phyloP scores from a whole-genome alignment of 2,113 vertebrate species.

The Sinosuthora webbiana region DNA sequence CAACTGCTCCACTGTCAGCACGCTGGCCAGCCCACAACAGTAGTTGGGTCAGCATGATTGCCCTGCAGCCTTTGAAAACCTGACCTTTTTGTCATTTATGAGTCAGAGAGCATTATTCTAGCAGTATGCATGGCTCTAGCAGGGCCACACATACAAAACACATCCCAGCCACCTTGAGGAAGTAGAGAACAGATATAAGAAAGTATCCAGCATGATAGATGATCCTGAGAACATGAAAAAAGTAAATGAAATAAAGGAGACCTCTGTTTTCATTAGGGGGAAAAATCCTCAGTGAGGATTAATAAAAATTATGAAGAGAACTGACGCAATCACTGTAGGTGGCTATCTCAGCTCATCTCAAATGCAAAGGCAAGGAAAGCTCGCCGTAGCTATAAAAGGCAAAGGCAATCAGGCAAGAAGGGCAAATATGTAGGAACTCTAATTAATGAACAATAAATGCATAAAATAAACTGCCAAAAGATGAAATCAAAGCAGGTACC shows the following conservation, averaged over 20 bases:
- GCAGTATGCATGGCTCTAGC: background rate
- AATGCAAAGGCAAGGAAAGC: constrained; percentile 46
- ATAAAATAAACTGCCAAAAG: constrained; percentile 48
- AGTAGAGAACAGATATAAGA: background rate
- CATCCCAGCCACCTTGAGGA: background rate
- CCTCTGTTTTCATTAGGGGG: background rate
- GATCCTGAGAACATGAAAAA: background rate
- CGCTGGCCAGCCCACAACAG: background rate
- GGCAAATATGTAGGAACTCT: constrained; percentile 60
- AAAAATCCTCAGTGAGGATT: background rate
- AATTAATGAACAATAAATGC: constrained; percentile 53
- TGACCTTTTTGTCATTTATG: constrained; percentile 47
- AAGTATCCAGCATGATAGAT: background rate
- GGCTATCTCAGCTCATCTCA: constrained; percentile 50
- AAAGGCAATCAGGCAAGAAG: constrained; percentile 62
- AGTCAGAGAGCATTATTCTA: constrained; percentile 50
- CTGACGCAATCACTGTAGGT: constrained; percentile 55
- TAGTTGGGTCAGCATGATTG: constrained; percentile 2
- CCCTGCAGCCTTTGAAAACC: constrained; percentile 47
- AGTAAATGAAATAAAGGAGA: constrained; percentile 2
- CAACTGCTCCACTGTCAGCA: background rate
- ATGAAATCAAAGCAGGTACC: constrained; percentile 38
- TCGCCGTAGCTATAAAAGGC: constrained; percentile 51
- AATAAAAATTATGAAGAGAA: constrained; percentile 55
- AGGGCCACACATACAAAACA: background rate